These are phyloP conservation scores for Parasteatoda lunata DNA, from an alignment of 2,888 invertebrate genomes.

Conservation along the genomic window DNA sequence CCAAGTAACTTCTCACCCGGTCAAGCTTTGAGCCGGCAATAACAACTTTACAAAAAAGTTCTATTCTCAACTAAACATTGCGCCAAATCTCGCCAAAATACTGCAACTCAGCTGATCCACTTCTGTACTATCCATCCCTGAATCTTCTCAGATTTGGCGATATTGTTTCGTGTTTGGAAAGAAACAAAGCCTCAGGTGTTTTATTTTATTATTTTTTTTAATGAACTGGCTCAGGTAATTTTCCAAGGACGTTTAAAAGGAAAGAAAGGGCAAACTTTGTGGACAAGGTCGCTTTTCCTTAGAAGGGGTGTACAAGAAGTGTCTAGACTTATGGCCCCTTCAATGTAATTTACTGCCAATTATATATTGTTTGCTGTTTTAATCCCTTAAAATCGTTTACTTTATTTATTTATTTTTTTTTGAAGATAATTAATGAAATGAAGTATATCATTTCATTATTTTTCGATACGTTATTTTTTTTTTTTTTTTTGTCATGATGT, in stretches of 20 bases:
- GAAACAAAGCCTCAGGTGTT: background rate
- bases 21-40: background rate
- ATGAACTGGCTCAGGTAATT: constrained; percentile 1
- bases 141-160: background rate
- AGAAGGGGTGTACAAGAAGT: background rate
- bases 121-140: background rate
- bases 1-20: background rate
- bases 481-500: too few relatives aligned
- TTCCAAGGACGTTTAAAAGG: background rate
- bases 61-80: background rate
- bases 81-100: background rate
- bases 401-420: too few relatives aligned
- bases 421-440: too few relatives aligned
- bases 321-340: background rate
- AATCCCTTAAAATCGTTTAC: too few relatives aligned
- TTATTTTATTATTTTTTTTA: background rate
- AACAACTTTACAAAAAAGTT: constrained; percentile 3
- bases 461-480: too few relatives aligned
- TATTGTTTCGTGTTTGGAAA: background rate
- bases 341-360: background rate
- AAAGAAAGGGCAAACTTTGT: background rate
- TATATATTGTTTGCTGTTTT: too few relatives aligned
- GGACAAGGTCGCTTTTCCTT: background rate
- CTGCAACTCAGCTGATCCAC: background rate
- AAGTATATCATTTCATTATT: too few relatives aligned